Evolutionary conservation across 2,888 invertebrate genomes (phyloP), one percentile per base, ranked within the genome.

Genomic region (Dicyrtomina minuta): DNA sequence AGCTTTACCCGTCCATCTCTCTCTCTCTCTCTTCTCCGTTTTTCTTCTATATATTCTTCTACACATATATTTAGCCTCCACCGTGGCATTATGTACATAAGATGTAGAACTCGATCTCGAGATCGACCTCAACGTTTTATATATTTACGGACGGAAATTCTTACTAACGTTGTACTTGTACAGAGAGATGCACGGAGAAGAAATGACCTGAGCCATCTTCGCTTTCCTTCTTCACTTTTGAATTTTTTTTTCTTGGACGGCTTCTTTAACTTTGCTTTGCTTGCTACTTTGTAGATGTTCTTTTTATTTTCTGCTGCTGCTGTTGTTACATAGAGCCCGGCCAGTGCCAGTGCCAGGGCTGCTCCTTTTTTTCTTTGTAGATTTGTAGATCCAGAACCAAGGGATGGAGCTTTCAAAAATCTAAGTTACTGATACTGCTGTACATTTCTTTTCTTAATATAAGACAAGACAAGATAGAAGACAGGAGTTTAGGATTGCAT

Each of bases 1-100:
- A 68, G 61, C 62, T 62, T 68, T 68, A 68, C 61, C 68, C 60
- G 24, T 59, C 67, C 33, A n/a, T 60, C 46, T 62, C 49, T 43
- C 22, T 20, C 8, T 3, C 3, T 22, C 12, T 53, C 22, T 53
- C 8, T 53, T 22, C 51, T 53, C 33, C 33, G 8, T 33, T 33
- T 5, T 33, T 33, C 33, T 33, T 8, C 33, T 8, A 33, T n/a
- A 33, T 33, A 33, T 33, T 33, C 33, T 33, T 8, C 33, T 8
- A 33, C n/a, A 33, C 33, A 33, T 5, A 8, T 33, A 33, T 5
- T 8, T 5, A 33, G 33, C 8, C 33, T 33, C 8, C n/a, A n/a
- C n/a, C n/a, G n/a, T n/a, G n/a, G n/a, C n/a, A n/a, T n/a, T n/a
- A n/a, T n/a, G n/a, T n/a, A n/a, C n/a, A n/a, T n/a, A n/a, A n/a